A percentile compares a stretch with the other conserved stretches of the same genome.
These are phyloP conservation scores for Leucophenga varia DNA, from an alignment of 1,140 invertebrate genomes.

Conservation along the genomic window DNA sequence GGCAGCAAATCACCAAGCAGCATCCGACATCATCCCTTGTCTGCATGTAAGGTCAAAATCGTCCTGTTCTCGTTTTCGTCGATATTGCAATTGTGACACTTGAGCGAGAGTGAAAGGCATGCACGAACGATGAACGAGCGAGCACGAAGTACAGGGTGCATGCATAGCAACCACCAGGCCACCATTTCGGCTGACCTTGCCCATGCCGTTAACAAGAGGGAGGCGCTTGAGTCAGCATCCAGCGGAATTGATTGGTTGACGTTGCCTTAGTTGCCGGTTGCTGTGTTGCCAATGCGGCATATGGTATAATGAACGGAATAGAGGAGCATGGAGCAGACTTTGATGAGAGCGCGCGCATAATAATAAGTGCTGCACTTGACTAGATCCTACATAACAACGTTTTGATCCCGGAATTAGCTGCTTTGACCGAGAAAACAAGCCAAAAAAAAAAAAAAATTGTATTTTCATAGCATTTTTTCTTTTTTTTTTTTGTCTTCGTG, in stretches of 20 bases:
- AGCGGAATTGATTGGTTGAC: constrained; percentile 35
- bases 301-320: too few species aligned
- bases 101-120: background rate
- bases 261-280: constrained; percentile 41
- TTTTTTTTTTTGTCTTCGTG: too few species aligned
- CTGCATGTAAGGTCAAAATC: too few species aligned
- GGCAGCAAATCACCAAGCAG: constrained; percentile 23
- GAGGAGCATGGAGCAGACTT: too few species aligned
- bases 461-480: background rate
- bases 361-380: constrained; percentile 32
- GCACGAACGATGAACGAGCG: constrained; percentile 7
- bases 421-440: constrained; percentile 19
- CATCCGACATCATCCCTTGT: too few species aligned
- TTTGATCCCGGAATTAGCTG: constrained; percentile 51
- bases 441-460: constrained; percentile 19
- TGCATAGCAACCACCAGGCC: constrained; percentile 35
- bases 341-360: too few species aligned
- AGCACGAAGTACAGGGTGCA: constrained; percentile 9
- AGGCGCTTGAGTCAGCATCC: constrained; percentile 18
- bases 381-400: constrained; percentile 49
- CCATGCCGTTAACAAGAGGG: constrained; percentile 1
- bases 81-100: constrained; percentile 1
- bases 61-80: too few species aligned
- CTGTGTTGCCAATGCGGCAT: too few species aligned
- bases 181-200: too few species aligned